A percentile compares a stretch with the other conserved stretches of the same genome.
Evolutionary conservation across 2,113 vertebrate species (phyloP).

Genomic region (Dicrurus megarhynchus): DNA sequence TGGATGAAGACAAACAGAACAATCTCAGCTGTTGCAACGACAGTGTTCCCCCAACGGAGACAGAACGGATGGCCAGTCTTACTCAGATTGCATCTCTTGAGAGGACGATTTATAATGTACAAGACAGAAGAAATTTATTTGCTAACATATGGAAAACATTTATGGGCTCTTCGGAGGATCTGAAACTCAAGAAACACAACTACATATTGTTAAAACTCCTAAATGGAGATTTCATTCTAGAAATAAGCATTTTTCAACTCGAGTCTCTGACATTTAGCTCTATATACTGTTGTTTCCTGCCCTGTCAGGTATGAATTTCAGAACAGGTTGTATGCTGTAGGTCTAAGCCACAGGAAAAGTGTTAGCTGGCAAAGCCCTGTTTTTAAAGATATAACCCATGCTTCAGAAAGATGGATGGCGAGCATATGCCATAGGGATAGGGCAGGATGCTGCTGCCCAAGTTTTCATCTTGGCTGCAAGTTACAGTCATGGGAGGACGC

Average conservation of each 20-base stretch:
- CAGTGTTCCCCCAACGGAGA: background rate
- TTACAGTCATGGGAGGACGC: background rate
- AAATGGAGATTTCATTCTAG: slow-evolving; percentile 2
- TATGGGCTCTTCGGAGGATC: slow-evolving; percentile 31
- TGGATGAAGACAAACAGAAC: slow-evolving; percentile 37
- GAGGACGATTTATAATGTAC: slow-evolving; percentile 41
- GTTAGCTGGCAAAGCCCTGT: background rate
- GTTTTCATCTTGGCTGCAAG: background rate
- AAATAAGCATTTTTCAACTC: background rate
- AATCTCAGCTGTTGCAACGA: background rate
- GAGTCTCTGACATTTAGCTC: background rate
- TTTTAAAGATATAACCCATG: background rate
- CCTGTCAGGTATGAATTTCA: background rate
- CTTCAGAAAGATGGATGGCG: background rate
- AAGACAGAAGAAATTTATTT: slow-evolving; percentile 61
- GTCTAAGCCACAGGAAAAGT: background rate
- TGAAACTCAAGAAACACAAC: slow-evolving; percentile 53
- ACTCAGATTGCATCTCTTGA: slow-evolving; percentile 57
- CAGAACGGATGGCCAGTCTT: slow-evolving; percentile 27
- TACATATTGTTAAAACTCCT: slow-evolving; percentile 13
- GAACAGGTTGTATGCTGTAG: background rate
- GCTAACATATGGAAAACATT: slow-evolving; percentile 68
- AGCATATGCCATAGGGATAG: fast-evolving
- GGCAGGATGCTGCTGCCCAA: background rate
- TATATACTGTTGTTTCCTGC: background rate